Evolutionary conservation across 1,140 invertebrate species (phyloP), one percentile per base, ranked within the genome.

Genomic region (Chironomus tepperi): DNA sequence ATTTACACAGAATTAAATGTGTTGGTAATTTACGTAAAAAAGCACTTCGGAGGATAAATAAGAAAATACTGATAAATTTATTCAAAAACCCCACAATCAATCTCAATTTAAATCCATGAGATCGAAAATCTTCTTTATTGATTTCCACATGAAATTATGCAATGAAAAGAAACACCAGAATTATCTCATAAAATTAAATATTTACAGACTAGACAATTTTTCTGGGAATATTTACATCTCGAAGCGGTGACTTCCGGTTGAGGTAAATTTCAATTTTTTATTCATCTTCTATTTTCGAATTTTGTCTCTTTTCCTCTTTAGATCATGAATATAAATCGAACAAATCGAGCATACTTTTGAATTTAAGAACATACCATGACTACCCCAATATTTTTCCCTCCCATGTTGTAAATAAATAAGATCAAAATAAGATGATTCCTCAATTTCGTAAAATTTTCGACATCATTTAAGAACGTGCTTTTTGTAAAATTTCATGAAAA

Each of bases 101-200:
- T 34, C 24, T 34, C 24, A 34, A 34, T 34, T 34, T 34, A 5
- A 34, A 34, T 34, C 24, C 24, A 34, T 2, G 5, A 34, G 5
- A 34, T 34, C 24, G 24, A 34, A 34, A 5, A 34, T 34, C 5
- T 34, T 34, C 24, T 34, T 15, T 12, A 57, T 57, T n/a, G 5
- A n/a, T 57, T 57, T 57, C 47, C 47, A 57, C 47, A 57, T 12
- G 10, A 57, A 57, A 34, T 34, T 34, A 34, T 34, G 24, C 24
- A 34, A 34, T 34, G 24, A 34, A 34, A 34, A 34, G 24, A 34
- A 9, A 47, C 9, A 57, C 47, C 47, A 57, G 10, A 57, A 15
- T n/a, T n/a, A 57, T 57, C 47, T 57, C 12, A 57, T 57, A 57
- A 57, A 57, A 57, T 57, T 57, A 57, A 57, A 57, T 57, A 57